A percentile compares a stretch with the other conserved stretches of the same genome.
phyloP scores from a whole-genome alignment of 1,140 invertebrate genomes.

The Achatina immaculata region DNA sequence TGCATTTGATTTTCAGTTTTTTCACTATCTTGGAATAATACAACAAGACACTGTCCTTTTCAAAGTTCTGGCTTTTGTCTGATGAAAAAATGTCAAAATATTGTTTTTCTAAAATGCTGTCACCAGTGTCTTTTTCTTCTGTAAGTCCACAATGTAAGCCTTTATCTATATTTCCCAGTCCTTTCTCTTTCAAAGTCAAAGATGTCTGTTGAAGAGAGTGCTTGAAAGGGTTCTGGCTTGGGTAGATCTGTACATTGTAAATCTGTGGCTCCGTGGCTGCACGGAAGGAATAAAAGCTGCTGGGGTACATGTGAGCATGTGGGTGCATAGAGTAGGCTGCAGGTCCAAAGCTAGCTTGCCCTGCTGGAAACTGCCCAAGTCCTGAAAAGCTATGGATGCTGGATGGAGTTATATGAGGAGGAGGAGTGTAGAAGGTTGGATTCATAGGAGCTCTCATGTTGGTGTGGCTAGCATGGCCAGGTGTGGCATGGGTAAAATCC shows the following conservation, averaged over 20 bases:
- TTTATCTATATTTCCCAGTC: not conserved
- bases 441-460: constrained; percentile 39
- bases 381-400: constrained; percentile 44
- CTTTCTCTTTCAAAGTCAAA: not conserved
- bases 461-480: constrained; percentile 12
- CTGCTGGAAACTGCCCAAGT: constrained; percentile 36
- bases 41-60: not conserved
- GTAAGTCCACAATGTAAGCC: not conserved
- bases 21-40: not conserved
- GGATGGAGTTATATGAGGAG: constrained; percentile 41
- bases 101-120: not conserved
- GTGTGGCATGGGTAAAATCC: constrained; percentile 11
- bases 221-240: constrained; percentile 31
- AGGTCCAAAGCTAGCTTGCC: constrained; percentile 28
- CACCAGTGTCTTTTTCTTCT: not conserved
- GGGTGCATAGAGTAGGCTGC: constrained; percentile 38
- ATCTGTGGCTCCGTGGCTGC: constrained; percentile 45
- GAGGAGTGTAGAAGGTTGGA: constrained; percentile 45
- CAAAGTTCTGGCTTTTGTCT: not conserved
- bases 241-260: constrained; percentile 41
- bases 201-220: not conserved
- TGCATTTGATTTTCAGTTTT: not conserved
- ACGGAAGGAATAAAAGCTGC: constrained; percentile 45
- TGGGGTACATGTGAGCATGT: constrained; percentile 44
- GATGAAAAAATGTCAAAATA: not conserved